Percentiles rank a stretch among this genome's conserved stretches.
phyloP scores from a whole-genome alignment of 2,113 vertebrate species.

The Vidua chalybeata region DNA sequence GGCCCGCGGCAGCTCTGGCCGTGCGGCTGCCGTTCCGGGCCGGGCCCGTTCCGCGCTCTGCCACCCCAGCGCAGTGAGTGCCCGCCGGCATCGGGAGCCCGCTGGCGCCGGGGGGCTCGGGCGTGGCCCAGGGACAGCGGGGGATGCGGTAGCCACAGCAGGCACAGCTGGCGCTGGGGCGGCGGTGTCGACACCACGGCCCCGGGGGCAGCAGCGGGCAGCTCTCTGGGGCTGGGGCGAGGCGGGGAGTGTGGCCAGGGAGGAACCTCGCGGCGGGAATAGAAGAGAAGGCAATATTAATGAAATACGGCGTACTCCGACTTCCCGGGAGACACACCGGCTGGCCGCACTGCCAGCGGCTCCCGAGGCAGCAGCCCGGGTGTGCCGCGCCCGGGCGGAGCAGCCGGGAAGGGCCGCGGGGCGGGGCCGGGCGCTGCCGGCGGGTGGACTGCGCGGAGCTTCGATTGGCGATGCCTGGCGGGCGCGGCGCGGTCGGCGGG shows the following conservation, averaged over 20 bases:
- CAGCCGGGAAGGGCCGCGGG: neutral
- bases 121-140: neutral
- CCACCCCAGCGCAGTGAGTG: neutral
- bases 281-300: neutral
- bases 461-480: neutral
- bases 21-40: neutral
- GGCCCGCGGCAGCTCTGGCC: neutral
- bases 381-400: fast-evolving
- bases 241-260: neutral
- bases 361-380: no score
- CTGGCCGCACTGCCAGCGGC: fast-evolving
- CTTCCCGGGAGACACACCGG: neutral
- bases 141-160: neutral
- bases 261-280: neutral
- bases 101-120: neutral
- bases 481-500: neutral
- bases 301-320: no score
- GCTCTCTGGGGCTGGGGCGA: no score
- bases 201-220: neutral
- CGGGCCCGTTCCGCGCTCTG: neutral
- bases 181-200: neutral
- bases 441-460: neutral
- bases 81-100: neutral
- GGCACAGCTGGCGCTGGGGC: neutral
- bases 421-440: neutral